Percentiles rank a stretch among this genome's conserved stretches.
phyloP scores from a whole-genome alignment of 1,140 invertebrate genomes.

The Maniola jurtina region DNA sequence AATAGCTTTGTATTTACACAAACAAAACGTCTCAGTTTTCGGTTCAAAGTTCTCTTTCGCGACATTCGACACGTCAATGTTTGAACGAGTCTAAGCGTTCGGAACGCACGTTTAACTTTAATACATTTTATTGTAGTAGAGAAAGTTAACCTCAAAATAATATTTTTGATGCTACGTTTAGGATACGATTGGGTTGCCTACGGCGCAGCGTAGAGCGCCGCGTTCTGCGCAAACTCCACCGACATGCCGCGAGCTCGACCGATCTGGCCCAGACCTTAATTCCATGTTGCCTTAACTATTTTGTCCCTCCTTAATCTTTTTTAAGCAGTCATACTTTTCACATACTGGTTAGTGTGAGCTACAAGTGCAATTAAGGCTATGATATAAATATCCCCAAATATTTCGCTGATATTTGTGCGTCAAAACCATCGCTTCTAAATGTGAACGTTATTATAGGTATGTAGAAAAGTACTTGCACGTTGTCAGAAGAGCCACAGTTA shows the following conservation, averaged over 20 bases:
- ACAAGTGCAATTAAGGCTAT: not conserved
- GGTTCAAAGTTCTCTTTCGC: constrained; percentile 66
- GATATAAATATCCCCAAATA: not conserved
- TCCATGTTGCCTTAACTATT: constrained; percentile 13
- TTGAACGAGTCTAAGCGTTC: constrained; percentile 39
- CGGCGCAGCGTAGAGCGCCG: constrained; percentile 51
- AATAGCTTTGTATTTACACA: constrained; percentile 78
- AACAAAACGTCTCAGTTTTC: constrained; percentile 74
- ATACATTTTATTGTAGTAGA: constrained; percentile 49
- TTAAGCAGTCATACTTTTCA: not conserved
- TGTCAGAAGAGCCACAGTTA: constrained; percentile 4
- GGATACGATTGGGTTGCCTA: constrained; percentile 59
- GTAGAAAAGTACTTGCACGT: not conserved
- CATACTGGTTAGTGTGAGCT: not conserved
- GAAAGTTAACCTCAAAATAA: constrained; percentile 75
- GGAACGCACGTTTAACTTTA: constrained; percentile 42
- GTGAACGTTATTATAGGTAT: not conserved
- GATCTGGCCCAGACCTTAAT: constrained; percentile 20
- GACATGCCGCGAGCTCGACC: constrained; percentile 36
- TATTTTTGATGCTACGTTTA: constrained; percentile 73
- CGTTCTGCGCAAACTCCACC: constrained; percentile 55
- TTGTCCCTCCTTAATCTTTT: constrained; percentile 14
- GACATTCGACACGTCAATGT: constrained; percentile 68
- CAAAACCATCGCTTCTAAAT: not conserved
- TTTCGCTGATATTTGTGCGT: not conserved